Conservation (phyloP, 2,888 invertebrate genomes). For the Volucella inflata region DNA sequence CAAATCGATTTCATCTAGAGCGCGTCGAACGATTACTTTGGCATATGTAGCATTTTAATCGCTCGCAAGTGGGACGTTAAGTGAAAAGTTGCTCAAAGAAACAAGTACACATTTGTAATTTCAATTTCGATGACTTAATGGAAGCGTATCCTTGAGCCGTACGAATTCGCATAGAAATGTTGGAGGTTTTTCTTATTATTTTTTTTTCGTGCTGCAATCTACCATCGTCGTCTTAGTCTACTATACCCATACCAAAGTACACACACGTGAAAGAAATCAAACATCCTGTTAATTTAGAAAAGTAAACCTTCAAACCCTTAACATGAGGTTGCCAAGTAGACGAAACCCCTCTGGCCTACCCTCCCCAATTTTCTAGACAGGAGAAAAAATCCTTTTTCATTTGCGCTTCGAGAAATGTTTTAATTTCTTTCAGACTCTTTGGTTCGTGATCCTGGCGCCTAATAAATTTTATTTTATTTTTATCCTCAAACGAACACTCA, state of each 20-base stretch:
- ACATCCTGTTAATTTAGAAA: slow-evolving; percentile 75
- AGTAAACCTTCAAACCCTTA: slow-evolving; percentile 64
- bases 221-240: slow-evolving; percentile 1
- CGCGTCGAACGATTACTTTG: slow-evolving; percentile 58
- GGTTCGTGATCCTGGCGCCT: slow-evolving; percentile 76
- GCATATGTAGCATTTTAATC: slow-evolving; percentile 62
- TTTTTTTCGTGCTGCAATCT: slow-evolving; percentile 21
- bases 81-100: slow-evolving; percentile 66
- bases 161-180: slow-evolving; percentile 39
- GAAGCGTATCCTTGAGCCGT: slow-evolving; percentile 53
- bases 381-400: slow-evolving; percentile 65
- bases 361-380: not conserved
- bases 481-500: slow-evolving; percentile 73
- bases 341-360: not conserved
- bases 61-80: slow-evolving; percentile 36
- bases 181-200: too few species aligned
- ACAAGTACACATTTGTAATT: slow-evolving; percentile 56
- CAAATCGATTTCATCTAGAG: slow-evolving; percentile 58
- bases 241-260: slow-evolving; percentile 18
- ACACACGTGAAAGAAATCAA: slow-evolving; percentile 75
- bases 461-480: slow-evolving; percentile 76
- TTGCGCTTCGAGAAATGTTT: slow-evolving; percentile 74
- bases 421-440: slow-evolving; percentile 75
- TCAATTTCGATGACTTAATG: slow-evolving; percentile 70
- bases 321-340: slow-evolving; percentile 59